Conservation (phyloP, 2,888 invertebrate genomes). For the Sarcophaga carnaria region DNA sequence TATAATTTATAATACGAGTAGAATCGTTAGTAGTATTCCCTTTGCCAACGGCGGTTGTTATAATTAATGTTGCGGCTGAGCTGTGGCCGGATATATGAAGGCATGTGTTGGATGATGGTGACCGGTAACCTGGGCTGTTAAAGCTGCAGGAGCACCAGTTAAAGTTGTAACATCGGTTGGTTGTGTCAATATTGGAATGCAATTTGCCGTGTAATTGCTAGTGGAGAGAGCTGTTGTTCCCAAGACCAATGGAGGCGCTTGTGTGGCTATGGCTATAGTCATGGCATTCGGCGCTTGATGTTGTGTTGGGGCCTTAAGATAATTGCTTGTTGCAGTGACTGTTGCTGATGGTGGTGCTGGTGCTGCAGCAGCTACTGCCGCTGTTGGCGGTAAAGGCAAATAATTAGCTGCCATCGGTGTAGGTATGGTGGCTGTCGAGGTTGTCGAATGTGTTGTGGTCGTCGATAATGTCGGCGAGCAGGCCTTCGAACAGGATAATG, state of each 20-base stretch:
- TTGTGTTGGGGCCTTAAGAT: constrained; percentile 75
- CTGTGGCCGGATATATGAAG: constrained; percentile 68
- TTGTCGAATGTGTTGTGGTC: constrained; percentile 77
- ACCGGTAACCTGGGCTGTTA: constrained; percentile 61
- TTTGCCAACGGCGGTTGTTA: not conserved
- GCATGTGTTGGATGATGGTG: constrained; percentile 65
- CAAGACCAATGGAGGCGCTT: constrained; percentile 76
- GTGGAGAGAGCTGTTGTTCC: constrained; percentile 64
- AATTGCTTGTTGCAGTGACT: constrained; percentile 64
- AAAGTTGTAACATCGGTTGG: constrained; percentile 63
- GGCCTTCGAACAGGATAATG: constrained; percentile 78
- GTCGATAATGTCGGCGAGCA: constrained; percentile 77
- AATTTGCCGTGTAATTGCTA: constrained; percentile 79
- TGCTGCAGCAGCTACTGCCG: constrained; percentile 67
- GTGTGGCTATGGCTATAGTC: constrained; percentile 74
- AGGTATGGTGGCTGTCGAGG: constrained; percentile 78
- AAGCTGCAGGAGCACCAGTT: constrained; percentile 45
- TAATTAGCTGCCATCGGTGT: constrained; percentile 73
- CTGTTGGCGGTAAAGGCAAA: constrained; percentile 54
- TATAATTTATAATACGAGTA: not conserved
- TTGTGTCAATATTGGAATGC: constrained; percentile 78
- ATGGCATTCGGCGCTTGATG: constrained; percentile 65
- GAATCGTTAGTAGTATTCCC: not conserved
- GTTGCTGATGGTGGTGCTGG: constrained; percentile 39
- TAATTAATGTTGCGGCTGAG: constrained; percentile 67